Evolutionary conservation across 2,113 vertebrate genomes (phyloP).

Genomic region (Hyla sarda): DNA sequence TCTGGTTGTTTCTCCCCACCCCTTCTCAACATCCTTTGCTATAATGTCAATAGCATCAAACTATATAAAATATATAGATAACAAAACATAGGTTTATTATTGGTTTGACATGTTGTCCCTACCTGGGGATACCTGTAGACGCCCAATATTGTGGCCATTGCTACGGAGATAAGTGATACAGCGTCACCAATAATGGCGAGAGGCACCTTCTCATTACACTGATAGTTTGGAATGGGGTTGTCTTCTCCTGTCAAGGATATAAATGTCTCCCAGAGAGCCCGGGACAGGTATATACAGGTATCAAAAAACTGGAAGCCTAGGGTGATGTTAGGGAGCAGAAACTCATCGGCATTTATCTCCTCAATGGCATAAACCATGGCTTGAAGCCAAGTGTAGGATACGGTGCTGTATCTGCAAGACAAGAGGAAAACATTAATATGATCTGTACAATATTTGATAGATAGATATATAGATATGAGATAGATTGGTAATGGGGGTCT

Average conservation of each 20-base stretch:
- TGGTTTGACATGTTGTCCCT: background rate
- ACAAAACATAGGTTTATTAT: no score
- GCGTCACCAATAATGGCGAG: slow-evolving; percentile 29
- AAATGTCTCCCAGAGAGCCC: slow-evolving; percentile 36
- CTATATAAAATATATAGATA: no score
- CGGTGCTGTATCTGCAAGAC: slow-evolving; percentile 28
- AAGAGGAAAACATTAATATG: slow-evolving; percentile 3
- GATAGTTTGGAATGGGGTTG: slow-evolving; percentile 35
- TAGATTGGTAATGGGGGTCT: no score
- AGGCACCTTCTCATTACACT: background rate
- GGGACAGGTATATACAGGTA: slow-evolving; percentile 3
- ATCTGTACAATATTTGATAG: no score
- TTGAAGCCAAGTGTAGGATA: slow-evolving; percentile 22
- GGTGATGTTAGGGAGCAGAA: slow-evolving; percentile 34
- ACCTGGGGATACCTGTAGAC: slow-evolving; percentile 40
- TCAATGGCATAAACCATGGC: slow-evolving; percentile 37
- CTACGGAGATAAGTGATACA: background rate
- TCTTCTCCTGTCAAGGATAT: slow-evolving; percentile 46
- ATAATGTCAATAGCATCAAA: no score
- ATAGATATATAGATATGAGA: no score
- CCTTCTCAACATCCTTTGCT: no score
- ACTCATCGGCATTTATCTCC: slow-evolving; percentile 10
- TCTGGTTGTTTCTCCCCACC: no score
- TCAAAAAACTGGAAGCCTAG: slow-evolving; percentile 27
- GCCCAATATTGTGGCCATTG: slow-evolving; percentile 26